A percentile compares a stretch with the other conserved stretches of the same genome.
Evolutionary conservation across 2,113 vertebrate genomes (phyloP).

Genomic region (Suricata suricatta): DNA sequence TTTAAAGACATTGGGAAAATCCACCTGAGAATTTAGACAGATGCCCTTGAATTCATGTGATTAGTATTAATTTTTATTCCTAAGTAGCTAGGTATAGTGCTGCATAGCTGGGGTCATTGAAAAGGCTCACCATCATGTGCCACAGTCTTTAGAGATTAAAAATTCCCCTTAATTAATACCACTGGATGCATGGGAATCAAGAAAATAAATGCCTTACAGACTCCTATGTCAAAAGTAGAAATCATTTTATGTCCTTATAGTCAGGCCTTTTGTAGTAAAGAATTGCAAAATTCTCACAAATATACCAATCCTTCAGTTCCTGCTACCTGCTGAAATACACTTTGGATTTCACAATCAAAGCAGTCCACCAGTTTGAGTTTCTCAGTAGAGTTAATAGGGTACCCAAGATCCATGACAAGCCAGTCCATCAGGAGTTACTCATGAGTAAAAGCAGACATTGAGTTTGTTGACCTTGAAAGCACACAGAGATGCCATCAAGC

Average conservation of each 20-base stretch:
- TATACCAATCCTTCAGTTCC: neutral
- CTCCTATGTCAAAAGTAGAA: neutral
- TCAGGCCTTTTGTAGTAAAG: neutral
- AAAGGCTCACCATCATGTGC: neutral
- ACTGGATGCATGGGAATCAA: neutral
- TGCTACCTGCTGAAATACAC: neutral
- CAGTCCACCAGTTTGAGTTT: neutral
- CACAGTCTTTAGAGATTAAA: neutral
- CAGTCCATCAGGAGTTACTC: neutral
- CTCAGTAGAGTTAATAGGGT: neutral
- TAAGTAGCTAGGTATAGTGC: neutral
- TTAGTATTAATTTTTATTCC: constrained; percentile 54
- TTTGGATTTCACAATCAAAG: neutral
- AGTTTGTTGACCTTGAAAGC: neutral
- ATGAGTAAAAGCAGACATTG: neutral
- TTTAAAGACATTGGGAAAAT: constrained; percentile 51
- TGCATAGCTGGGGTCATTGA: neutral
- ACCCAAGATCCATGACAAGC: neutral
- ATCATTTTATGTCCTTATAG: neutral
- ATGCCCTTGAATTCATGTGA: constrained; percentile 2
- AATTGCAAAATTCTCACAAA: constrained; percentile 1
- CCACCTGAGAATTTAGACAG: constrained; percentile 23
- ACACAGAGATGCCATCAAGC: neutral
- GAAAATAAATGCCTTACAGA: neutral
- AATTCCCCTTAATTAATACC: neutral